A percentile compares a stretch with the other conserved stretches of the same genome.
Conservation (phyloP, 2,113 vertebrate species). For the Sakesphorus luctuosus region DNA sequence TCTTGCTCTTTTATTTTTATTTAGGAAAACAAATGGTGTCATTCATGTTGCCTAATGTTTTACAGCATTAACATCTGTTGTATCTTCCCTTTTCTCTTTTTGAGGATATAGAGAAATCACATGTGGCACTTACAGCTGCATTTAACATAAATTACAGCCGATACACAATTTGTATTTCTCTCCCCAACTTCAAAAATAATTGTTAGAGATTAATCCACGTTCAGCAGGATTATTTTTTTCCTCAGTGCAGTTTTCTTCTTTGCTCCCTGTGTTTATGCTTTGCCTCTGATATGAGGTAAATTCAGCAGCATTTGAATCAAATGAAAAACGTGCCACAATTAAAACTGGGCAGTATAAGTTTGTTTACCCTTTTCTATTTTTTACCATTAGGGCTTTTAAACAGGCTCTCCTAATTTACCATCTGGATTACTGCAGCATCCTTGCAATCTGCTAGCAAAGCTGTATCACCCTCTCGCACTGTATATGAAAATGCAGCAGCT, state of each 20-base stretch:
- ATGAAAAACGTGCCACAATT: background rate
- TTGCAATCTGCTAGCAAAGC: background rate
- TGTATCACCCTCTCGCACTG: background rate
- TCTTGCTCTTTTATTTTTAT: slow-evolving; percentile 13
- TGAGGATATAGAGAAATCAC: background rate
- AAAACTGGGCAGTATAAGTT: background rate
- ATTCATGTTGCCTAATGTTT: slow-evolving; percentile 31
- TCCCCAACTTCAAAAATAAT: slow-evolving; percentile 3
- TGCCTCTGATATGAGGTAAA: background rate
- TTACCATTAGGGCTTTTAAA: background rate
- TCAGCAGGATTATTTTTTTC: background rate
- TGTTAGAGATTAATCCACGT: background rate
- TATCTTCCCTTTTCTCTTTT: slow-evolving; percentile 4
- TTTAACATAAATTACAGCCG: slow-evolving; percentile 33
- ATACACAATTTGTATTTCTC: slow-evolving; percentile 25
- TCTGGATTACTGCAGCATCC: background rate
- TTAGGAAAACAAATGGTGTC: slow-evolving; percentile 18
- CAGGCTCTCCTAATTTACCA: background rate
- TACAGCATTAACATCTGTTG: slow-evolving; percentile 36
- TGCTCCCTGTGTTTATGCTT: background rate
- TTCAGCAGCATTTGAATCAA: background rate
- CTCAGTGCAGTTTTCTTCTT: background rate
- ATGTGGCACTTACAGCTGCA: background rate
- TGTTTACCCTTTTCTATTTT: background rate
- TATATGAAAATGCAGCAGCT: background rate